A percentile compares a stretch with the other conserved stretches of the same genome.
phyloP scores from a whole-genome alignment of 2,113 vertebrate species.

The Artemisiospiza belli region DNA sequence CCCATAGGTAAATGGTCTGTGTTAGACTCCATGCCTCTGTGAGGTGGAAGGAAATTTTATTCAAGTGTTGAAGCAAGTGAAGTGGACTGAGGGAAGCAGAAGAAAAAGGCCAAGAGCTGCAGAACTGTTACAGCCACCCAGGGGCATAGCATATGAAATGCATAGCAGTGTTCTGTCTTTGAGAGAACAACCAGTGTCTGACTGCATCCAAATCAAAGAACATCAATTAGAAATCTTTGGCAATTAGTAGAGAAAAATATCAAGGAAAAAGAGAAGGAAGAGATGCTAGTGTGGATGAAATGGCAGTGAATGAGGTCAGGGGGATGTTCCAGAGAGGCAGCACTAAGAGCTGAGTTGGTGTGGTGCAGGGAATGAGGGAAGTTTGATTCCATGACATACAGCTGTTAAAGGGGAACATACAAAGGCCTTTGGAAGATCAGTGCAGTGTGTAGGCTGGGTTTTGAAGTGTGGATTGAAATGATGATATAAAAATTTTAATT shows the following conservation, averaged over 20 bases:
- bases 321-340: not conserved
- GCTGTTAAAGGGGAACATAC: not conserved
- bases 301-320: not conserved
- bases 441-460: not conserved
- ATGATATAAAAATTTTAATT: not conserved
- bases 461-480: not conserved
- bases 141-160: no score
- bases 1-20: accelerated
- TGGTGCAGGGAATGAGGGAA: not conserved
- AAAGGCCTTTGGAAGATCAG: not conserved
- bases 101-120: not conserved
- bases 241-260: not conserved
- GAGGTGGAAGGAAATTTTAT: not conserved
- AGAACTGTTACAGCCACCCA: not conserved
- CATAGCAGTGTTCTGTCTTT: not conserved
- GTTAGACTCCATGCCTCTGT: not conserved
- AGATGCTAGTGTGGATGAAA: not conserved
- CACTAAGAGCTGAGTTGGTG: not conserved
- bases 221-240: not conserved
- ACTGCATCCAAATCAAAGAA: not conserved
- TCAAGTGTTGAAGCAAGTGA: not conserved
- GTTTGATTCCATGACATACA: not conserved
- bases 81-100: not conserved
- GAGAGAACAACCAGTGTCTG: not conserved
- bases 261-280: not conserved